These are phyloP conservation scores for Pempheris klunzingeri DNA, from an alignment of 2,797 vertebrate species.

Conservation along the genomic window DNA sequence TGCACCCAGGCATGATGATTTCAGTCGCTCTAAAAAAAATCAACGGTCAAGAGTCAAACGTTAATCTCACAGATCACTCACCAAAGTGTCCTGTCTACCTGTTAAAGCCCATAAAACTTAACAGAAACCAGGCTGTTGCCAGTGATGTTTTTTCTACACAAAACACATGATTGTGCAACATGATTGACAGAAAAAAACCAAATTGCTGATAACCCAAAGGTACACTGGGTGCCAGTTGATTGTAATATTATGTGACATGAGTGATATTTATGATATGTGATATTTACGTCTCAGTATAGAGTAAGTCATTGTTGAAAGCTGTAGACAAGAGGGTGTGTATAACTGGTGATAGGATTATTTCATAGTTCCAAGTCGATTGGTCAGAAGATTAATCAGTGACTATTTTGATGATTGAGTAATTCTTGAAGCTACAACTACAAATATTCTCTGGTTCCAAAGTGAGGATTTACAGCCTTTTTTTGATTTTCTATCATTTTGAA, in stretches of 20 bases:
- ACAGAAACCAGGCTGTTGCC: background rate
- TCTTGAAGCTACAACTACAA: background rate
- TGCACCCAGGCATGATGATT: background rate
- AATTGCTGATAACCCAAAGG: background rate
- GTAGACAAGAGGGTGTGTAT: background rate
- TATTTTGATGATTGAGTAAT: background rate
- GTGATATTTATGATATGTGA: background rate
- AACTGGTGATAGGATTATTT: background rate
- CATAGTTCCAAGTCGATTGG: background rate
- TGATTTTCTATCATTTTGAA: background rate
- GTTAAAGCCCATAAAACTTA: background rate
- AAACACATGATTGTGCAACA: background rate
- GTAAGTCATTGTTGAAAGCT: background rate
- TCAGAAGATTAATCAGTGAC: background rate
- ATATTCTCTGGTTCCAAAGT: background rate
- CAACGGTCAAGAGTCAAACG: slow-evolving; percentile 22
- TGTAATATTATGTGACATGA: slow-evolving; percentile 12
- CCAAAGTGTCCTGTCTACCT: background rate
- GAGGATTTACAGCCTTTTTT: background rate
- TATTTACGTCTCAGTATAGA: background rate
- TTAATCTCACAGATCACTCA: background rate
- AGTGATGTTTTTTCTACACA: background rate
- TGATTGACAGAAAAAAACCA: background rate
- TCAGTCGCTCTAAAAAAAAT: slow-evolving; percentile 18
- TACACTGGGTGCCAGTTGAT: background rate